Percentiles rank a stretch among this genome's conserved stretches.
These are phyloP conservation scores for Oreohelix idahoensis DNA, from an alignment of 1,140 invertebrate genomes.

Conservation along the genomic window DNA sequence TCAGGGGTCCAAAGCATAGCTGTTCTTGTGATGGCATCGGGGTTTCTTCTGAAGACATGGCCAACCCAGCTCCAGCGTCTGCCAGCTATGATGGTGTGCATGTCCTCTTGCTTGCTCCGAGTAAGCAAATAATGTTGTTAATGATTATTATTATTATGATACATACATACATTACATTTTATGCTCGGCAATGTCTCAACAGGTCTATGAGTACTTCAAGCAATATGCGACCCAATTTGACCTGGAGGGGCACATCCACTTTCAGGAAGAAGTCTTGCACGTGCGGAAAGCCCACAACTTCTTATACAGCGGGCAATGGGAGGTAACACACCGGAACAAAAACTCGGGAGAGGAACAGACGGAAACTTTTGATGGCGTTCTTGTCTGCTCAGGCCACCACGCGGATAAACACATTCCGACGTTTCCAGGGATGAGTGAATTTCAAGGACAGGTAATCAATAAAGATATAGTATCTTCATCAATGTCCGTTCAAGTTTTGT, in stretches of 20 bases:
- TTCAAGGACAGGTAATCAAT: slow-evolving; percentile 73
- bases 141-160: no score
- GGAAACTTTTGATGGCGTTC: slow-evolving; percentile 68
- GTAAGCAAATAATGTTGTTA: no score
- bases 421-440: slow-evolving; percentile 69
- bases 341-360: slow-evolving; percentile 32
- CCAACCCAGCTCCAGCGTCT: no score
- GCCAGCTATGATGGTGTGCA: no score
- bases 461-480: background rate
- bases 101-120: no score
- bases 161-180: no score
- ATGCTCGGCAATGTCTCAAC: no score
- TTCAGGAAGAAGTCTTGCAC: slow-evolving; percentile 53
- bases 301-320: slow-evolving; percentile 61
- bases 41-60: no score
- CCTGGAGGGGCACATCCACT: slow-evolving; percentile 56
- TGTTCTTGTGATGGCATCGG: no score
- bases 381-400: slow-evolving; percentile 72
- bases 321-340: slow-evolving; percentile 56
- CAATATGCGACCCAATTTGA: slow-evolving; percentile 63
- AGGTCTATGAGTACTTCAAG: slow-evolving; percentile 66
- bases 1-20: no score
- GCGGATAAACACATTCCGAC: slow-evolving; percentile 66
- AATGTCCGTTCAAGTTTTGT: no score
- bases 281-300: slow-evolving; percentile 55